Conservation (phyloP, 2,797 vertebrate genomes). For the Sebastes oblongus region DNA sequence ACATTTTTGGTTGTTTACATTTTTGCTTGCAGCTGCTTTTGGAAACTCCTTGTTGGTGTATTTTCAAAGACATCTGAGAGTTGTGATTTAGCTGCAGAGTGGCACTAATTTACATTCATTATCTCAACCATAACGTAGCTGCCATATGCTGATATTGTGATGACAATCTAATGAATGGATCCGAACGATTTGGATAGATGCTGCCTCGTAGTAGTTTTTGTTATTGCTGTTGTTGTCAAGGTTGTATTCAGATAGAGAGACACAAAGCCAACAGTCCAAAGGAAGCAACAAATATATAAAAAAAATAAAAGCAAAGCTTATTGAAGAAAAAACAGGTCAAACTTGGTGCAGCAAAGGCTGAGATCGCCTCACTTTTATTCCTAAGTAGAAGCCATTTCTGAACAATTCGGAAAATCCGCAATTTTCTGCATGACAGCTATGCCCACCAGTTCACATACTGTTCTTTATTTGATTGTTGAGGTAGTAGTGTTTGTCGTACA, state of each 20-base stretch:
- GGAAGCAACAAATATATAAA: not conserved
- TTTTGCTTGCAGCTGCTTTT: not conserved
- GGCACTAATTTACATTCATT: not conserved
- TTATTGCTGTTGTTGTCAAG: not conserved
- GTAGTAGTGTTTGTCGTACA: too few relatives aligned
- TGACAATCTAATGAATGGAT: not conserved
- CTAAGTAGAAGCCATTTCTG: not conserved
- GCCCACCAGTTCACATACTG: too few relatives aligned
- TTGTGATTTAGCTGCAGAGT: not conserved
- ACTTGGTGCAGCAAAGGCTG: not conserved
- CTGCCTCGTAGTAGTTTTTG: not conserved
- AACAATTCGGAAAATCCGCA: too few relatives aligned
- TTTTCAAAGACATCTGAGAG: not conserved
- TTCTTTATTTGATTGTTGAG: too few relatives aligned
- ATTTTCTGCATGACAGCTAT: too few relatives aligned
- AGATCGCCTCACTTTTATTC: not conserved
- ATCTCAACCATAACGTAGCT: not conserved
- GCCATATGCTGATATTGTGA: slow-evolving; percentile 2
- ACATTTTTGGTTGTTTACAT: not conserved
- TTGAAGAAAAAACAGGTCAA: not conserved
- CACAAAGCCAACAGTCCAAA: not conserved
- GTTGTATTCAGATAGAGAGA: not conserved
- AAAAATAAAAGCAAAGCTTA: not conserved
- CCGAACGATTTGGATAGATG: not conserved
- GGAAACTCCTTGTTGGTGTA: not conserved